These are phyloP conservation scores for Callopanchax toddi DNA, from an alignment of 2,113 vertebrate genomes.

Conservation along the genomic window DNA sequence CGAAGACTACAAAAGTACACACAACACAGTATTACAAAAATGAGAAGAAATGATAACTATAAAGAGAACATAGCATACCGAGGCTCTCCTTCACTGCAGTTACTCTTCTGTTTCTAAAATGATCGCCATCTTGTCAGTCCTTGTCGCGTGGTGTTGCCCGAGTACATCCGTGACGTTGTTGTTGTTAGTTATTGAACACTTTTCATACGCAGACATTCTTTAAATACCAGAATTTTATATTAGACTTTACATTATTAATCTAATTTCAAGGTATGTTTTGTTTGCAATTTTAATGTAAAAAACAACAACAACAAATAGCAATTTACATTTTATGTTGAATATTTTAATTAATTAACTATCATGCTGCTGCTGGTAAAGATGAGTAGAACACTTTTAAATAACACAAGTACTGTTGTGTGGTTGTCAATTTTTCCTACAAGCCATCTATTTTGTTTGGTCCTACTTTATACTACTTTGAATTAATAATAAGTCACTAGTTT, in stretches of 20 bases:
- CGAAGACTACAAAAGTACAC: neutral
- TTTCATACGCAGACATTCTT: neutral
- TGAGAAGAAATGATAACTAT: constrained; percentile 20
- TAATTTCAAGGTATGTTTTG: no score
- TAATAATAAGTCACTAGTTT: neutral
- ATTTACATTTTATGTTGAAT: no score
- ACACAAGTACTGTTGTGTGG: neutral
- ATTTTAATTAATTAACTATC: no score
- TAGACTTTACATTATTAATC: no score
- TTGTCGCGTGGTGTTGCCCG: constrained; percentile 74
- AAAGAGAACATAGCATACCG: constrained; percentile 52
- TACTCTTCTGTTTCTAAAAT: constrained; percentile 55
- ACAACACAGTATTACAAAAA: constrained; percentile 20
- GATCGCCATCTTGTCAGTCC: constrained; percentile 77
- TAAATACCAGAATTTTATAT: no score
- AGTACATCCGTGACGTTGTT: constrained; percentile 70
- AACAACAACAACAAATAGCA: no score
- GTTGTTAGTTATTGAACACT: constrained; percentile 48
- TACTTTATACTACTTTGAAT: neutral
- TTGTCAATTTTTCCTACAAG: no score
- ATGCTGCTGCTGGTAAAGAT: no score
- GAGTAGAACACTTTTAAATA: neutral
- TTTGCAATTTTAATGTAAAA: no score
- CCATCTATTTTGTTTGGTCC: no score
- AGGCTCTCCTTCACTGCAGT: constrained; percentile 68